Base-by-base conservation (phyloP, 2,888 invertebrate genomes). In the Ceraclea dissimilis region DNA sequence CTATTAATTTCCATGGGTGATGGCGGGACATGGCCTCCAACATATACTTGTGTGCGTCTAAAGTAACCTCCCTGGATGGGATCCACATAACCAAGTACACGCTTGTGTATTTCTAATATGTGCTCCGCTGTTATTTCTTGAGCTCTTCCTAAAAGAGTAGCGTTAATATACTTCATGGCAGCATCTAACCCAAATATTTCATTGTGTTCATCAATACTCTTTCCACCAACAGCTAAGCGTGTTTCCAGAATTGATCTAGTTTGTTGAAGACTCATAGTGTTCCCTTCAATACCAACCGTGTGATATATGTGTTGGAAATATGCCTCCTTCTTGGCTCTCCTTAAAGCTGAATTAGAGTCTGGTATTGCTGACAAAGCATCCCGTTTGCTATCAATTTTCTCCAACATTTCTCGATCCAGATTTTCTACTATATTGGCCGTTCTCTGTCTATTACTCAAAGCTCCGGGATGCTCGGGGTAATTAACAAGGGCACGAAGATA, bases 251-350 rank as follows among this genome's bases (percentile, higher is more conserved):
- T 85, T 57, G 89, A 89, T 62, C 95, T 80, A 0, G 97, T 92
- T 71, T 98, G 93, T 19, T 89, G 85, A 44, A 98, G 76, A 2
- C 92, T 90, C 88, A 99, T 91, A 0, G 97, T 97, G 68, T 98
- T 98, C 0, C 97, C 97, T 74, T 98, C 98, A 62, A 98, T 94
- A 20, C 93, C 97, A 18, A 94, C 95, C 0, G 96, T 94, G 68
- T 98, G 97, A 71, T 96, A 95, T 60, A 98, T 93, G 68, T 97
- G 94, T 67, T 90, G 85, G 70, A 93, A 96, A 71, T 96, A 98
- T 1, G 93, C 93, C 71, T 97, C 96, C 68, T 90, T 91, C 67
- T 95, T 95, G 2, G 93, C 90, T 66, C 92, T 81, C 52, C 91
- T 79, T 63, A 96, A 75, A 4, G 92, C 90, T 0, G 88, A 81